Evolutionary conservation across 2,797 vertebrate species (phyloP).

Genomic region (Scyliorhinus canicula): DNA sequence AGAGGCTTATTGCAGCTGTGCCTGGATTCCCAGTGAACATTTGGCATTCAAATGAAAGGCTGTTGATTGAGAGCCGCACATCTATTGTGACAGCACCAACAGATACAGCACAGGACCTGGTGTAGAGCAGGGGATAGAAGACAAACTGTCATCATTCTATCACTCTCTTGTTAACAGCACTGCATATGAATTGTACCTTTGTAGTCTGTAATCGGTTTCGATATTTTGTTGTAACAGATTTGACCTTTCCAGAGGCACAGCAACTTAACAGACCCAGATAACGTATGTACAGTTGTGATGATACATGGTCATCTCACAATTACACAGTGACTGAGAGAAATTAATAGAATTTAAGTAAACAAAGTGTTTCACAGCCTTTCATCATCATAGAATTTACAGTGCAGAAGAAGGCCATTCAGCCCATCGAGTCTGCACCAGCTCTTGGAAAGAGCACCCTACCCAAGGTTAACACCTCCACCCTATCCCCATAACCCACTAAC

Average conservation of each 20-base stretch:
- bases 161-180: background rate
- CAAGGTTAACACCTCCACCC: too few relatives aligned
- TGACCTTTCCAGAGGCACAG: background rate
- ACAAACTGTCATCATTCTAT: background rate
- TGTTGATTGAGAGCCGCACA: background rate
- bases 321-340: background rate
- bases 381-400: too few relatives aligned
- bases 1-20: background rate
- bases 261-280: background rate
- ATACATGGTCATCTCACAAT: background rate
- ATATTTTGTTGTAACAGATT: background rate
- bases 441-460: too few relatives aligned
- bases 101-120: background rate
- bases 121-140: background rate
- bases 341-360: background rate
- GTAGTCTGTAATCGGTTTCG: background rate
- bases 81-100: background rate
- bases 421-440: too few relatives aligned
- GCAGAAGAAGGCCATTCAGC: too few relatives aligned
- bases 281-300: background rate
- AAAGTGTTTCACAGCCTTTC: background rate
- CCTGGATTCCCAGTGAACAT: background rate
- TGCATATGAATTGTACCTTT: conserved; percentile 3
- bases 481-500: too few relatives aligned
- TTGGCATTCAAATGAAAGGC: background rate